Base-by-base conservation (phyloP, 1,140 invertebrate species). In the Zophobas atratus region DNA sequence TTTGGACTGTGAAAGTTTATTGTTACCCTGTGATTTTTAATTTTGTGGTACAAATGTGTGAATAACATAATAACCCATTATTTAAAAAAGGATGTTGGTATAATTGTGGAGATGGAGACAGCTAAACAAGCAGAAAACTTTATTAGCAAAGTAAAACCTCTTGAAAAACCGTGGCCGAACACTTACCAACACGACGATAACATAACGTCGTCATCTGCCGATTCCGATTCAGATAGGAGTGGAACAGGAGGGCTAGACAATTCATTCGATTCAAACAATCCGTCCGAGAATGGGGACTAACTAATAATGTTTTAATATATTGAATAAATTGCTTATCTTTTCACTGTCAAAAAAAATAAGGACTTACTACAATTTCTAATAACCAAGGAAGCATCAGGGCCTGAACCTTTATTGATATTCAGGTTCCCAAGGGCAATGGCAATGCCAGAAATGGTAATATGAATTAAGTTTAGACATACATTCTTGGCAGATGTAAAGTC, bases 291-390 rank as follows among this genome's bases (percentile, higher is more conserved):
- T 34, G 34, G 35, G 33, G 55, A 57, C 33, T 57, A 34, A 57
- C 33, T 57, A 34, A 4, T 57, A 57, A 57, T 57, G 33, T 57
- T 57, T 57, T 57, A 34, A 4, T 2, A 57, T 57, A 57, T 57
- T 57, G 55, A 57, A 57, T 57, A 57, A 57, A 57, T 35, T 35
- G 34, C 8, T 57, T 57, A 35, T 57, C 49, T 57, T 57, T 57
- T 35, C 55, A 57, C 6, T 57, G 55, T 4, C 49, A 51, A 20
- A 20, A 20, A 20, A 20, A 20, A 20, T 20, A 20, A 20, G 20
- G 20, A 20, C 20, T 20, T 20, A 20, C 20, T 20, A 20, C 20
- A 20, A 20, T 20, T 20, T 20, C 20, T 20, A 20, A 20, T 20
- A 20, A 20, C 20, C 20, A 20, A 20, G 20, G 20, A 20, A 20